These are phyloP conservation scores for Cebidichthys violaceus DNA, from an alignment of 2,113 vertebrate species.

Conservation along the genomic window DNA sequence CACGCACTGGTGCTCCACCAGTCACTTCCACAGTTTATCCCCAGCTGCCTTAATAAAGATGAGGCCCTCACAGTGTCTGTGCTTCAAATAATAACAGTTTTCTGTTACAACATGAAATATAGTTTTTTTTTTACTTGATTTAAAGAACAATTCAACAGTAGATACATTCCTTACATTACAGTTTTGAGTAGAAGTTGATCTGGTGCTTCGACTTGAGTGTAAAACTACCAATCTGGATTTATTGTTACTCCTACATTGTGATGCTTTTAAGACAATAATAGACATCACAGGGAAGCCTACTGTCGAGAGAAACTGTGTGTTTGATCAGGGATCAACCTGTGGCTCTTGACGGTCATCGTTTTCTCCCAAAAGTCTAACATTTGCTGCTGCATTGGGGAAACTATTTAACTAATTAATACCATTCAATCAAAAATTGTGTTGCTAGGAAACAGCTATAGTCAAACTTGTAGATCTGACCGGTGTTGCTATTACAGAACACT, in stretches of 20 bases:
- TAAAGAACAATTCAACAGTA: neutral
- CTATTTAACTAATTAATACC: conserved; percentile 36
- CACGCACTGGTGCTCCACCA: conserved; percentile 22
- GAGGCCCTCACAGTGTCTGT: neutral
- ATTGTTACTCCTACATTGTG: neutral
- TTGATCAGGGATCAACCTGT: conserved; percentile 15
- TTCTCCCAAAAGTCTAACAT: conserved; percentile 22
- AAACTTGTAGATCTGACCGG: conserved; percentile 25
- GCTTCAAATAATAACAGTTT: neutral
- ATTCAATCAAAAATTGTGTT: conserved; percentile 53
- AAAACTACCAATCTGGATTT: too few species aligned
- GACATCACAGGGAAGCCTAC: neutral
- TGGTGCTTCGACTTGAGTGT: neutral
- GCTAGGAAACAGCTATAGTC: conserved; percentile 64
- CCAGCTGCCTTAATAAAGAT: neutral
- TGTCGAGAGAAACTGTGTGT: neutral
- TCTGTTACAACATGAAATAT: neutral
- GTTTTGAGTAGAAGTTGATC: neutral
- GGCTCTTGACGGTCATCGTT: conserved; percentile 13
- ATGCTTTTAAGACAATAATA: neutral
- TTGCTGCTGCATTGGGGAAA: neutral
- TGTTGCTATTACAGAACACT: conserved; percentile 22
- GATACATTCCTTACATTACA: conserved; percentile 4
- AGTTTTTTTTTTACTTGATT: neutral
- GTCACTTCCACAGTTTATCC: neutral